Base-by-base conservation (phyloP, 2,113 vertebrate genomes). In the Ia io region DNA sequence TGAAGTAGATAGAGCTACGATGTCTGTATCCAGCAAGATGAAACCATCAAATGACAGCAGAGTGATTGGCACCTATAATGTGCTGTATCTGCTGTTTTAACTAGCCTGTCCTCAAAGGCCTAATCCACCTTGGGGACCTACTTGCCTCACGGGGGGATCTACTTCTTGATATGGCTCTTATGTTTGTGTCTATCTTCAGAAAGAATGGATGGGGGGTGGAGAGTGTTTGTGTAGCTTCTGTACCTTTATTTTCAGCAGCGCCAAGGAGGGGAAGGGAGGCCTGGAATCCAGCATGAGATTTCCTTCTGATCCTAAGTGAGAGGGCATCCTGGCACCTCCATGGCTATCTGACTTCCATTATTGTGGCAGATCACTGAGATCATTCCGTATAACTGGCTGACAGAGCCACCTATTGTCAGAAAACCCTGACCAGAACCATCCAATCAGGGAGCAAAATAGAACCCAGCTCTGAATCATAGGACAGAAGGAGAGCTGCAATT, bases 401-500 rank as follows among this genome's bases (percentile, higher is more conserved):
- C 44, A 91, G 6, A 82, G 42, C 69, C 71, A 59, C 56, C 80
- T 67, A 67, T 80, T 32, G 17, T 61, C 67, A 91, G 56, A 69
- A 22, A 95, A 84, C 25, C 49, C 49, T 91, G 74, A 84, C 96
- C 67, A 84, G 89, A 61, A 40, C 49, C 42, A 40, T 78, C 70
- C 67, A 73, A 16, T 84, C 85, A 76, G 69, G 85, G 37, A 95
- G 32, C 63, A 90, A 77, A 51, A 69, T 85, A 61, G 90, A 93
- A 0, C 1, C 71, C 3, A 0, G 53, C 85, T 77, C 53, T 91
- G 4, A 56, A 80, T 47, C 40, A 90, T 28, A 5, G 28, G 93
- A 90, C 83, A 95, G 90, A 91, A 89, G 77, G 37, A 92, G 67
- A 88, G 18, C 35, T 73, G 13, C 53, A 59, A 59, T 84, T 53